These are phyloP conservation scores for Andrena dorsata DNA, from an alignment of 2,888 invertebrate species.

Conservation along the genomic window DNA sequence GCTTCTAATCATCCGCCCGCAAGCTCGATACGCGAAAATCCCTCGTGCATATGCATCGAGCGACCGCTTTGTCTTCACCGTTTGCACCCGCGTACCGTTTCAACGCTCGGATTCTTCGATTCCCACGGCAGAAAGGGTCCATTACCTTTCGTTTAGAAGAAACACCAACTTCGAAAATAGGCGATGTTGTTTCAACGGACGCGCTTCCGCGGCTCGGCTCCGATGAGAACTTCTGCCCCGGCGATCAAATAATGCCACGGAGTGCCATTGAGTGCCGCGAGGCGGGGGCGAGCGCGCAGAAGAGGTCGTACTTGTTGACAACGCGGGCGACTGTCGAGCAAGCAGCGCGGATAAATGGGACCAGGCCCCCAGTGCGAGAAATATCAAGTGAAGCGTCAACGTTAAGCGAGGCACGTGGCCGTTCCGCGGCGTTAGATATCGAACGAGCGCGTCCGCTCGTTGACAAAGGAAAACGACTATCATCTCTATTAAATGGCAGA, in stretches of 20 bases:
- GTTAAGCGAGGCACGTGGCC: slow-evolving; percentile 41
- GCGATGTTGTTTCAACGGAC: slow-evolving; percentile 1
- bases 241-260: too few species aligned
- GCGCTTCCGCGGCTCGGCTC: neutral
- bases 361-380: neutral
- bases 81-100: slow-evolving; percentile 33
- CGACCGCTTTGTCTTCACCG: slow-evolving; percentile 61
- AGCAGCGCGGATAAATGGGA: neutral
- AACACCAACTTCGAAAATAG: neutral
- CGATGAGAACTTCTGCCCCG: too few species aligned
- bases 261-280: too few species aligned
- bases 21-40: slow-evolving; percentile 63
- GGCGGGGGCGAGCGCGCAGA: too few species aligned
- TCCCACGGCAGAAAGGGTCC: slow-evolving; percentile 21
- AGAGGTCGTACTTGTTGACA: neutral
- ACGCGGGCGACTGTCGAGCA: neutral
- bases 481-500: slow-evolving; percentile 56
- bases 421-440: slow-evolving; percentile 28
- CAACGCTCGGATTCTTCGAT: slow-evolving; percentile 47
- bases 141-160: slow-evolving; percentile 10
- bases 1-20: slow-evolving; percentile 71
- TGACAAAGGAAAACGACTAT: slow-evolving; percentile 45
- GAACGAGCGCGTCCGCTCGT: slow-evolving; percentile 30
- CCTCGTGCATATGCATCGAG: slow-evolving; percentile 70
- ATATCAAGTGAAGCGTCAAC: slow-evolving; percentile 19